Percentiles rank a stretch among this genome's conserved stretches.
Evolutionary conservation across 2,113 vertebrate genomes (phyloP).

Genomic region (Gymnarchus niloticus): DNA sequence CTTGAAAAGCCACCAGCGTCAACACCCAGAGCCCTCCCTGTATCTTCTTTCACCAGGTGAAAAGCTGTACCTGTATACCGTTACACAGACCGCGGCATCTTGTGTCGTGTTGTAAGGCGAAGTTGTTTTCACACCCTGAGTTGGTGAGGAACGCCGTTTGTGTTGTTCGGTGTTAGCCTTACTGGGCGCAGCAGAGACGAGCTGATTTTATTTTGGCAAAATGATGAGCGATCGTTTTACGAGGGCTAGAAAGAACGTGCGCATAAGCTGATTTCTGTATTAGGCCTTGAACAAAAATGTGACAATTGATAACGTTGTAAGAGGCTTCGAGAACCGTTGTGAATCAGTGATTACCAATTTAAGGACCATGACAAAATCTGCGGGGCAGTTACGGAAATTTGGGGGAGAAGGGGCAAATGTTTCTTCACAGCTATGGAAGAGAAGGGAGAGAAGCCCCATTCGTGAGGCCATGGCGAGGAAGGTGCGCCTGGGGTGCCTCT

Average conservation of each 20-base stretch:
- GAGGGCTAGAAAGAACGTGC: background rate
- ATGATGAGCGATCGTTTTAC: background rate
- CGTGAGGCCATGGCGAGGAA: constrained; percentile 49
- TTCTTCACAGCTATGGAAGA: constrained; percentile 10
- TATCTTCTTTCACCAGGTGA: constrained; percentile 19
- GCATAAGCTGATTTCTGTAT: background rate
- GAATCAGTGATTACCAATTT: background rate
- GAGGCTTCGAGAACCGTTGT: background rate
- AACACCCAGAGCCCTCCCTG: background rate
- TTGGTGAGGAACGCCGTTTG: constrained; percentile 35
- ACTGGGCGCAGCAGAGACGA: background rate
- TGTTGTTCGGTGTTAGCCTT: background rate
- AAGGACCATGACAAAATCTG: background rate
- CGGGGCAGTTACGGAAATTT: background rate
- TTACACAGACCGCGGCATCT: constrained; percentile 14
- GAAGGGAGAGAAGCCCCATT: constrained; percentile 51
- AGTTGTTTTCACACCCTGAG: background rate
- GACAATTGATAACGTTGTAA: background rate
- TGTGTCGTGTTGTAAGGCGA: background rate
- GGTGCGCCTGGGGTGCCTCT: constrained; percentile 50
- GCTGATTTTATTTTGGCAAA: background rate
- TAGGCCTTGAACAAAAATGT: background rate
- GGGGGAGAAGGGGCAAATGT: background rate
- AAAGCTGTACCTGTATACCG: background rate
- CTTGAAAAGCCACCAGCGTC: constrained; percentile 1